phyloP scores from a whole-genome alignment of 2,113 vertebrate genomes.

The Rhineura floridana region DNA sequence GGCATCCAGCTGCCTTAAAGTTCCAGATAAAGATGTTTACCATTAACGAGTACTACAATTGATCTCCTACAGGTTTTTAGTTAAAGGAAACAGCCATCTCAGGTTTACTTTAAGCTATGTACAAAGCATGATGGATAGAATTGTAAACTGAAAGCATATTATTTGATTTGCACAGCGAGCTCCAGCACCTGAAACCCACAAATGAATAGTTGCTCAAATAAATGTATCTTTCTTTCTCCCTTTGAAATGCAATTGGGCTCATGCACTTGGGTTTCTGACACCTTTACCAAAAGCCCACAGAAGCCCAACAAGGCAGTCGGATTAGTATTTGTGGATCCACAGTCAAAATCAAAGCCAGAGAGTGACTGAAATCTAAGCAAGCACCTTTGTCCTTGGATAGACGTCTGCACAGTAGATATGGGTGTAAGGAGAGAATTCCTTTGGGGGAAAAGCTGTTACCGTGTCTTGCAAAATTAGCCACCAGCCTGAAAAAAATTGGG shows the following conservation, averaged over 20 bases:
- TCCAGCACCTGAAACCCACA: background rate
- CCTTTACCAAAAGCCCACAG: background rate
- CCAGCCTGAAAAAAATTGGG: background rate
- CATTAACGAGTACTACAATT: background rate
- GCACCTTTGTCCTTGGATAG: background rate
- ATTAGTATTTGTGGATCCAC: background rate
- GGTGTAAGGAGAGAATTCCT: constrained; percentile 2
- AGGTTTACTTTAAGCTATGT: constrained; percentile 51
- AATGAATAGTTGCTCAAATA: background rate
- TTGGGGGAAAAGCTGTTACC: background rate
- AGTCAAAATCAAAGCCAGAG: background rate
- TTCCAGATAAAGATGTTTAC: constrained; percentile 50
- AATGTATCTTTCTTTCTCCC: background rate
- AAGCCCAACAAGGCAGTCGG: background rate
- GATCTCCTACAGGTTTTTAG: constrained; percentile 57
- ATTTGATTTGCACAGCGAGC: background rate
- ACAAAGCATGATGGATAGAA: background rate
- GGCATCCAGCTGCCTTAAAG: background rate
- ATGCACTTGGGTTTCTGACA: background rate
- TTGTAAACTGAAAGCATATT: background rate
- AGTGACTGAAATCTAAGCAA: background rate
- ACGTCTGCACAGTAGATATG: background rate
- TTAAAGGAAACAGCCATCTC: constrained; percentile 49
- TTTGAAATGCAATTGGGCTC: background rate
- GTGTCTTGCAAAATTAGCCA: background rate